Base-by-base conservation (phyloP, 2,888 invertebrate species). In the Drosophila cognata region DNA sequence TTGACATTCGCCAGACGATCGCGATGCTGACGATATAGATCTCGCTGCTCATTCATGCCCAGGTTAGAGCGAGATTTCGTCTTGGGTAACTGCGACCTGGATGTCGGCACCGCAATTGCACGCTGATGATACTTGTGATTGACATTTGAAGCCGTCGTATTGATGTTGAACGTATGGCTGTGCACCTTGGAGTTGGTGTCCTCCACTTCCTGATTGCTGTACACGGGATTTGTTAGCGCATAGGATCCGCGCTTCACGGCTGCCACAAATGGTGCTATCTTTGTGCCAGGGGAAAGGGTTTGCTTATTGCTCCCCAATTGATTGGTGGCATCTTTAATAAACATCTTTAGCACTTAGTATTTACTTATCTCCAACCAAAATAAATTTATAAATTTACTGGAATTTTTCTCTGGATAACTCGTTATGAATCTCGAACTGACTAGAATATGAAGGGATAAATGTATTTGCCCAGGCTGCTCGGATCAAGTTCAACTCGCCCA, bases 1-100 rank as follows among this genome's bases (percentile, higher is more conserved):
- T 89, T 90, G 46, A 90, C 83, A 11, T 89, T 82, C 31, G 85
- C 81, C 56, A 91, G 66, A 0, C 91, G 88, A 56, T 81, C 75
- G 2, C 87, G 87, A 63, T 91, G 91, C 71, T 88, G 85, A 0
- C 76, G 77, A 51, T 91, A 91, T 25, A 84, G 50, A 52, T 86
- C 77, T 31, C 84, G 59, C 38, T 90, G 86, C 53, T 88, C 84
- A 28, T 74, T 74, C 13, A 62, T 33, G 3, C 41, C 68, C 55
- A 88, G 16, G 29, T 71, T 71, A 3, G 90, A 82, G 2, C 77
- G 71, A 0, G 81, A 77, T 4, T 72, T 81, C 6, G 36, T 13
- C 11, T 57, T 63, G 2, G 58, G 38, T 28, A 68, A 5, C 25
- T 38, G 33, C 0, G 31, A 0, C 4, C 59, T 58, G 7, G 57